Base-by-base conservation (phyloP, 2,113 vertebrate species). In the Saccopteryx leptura region DNA sequence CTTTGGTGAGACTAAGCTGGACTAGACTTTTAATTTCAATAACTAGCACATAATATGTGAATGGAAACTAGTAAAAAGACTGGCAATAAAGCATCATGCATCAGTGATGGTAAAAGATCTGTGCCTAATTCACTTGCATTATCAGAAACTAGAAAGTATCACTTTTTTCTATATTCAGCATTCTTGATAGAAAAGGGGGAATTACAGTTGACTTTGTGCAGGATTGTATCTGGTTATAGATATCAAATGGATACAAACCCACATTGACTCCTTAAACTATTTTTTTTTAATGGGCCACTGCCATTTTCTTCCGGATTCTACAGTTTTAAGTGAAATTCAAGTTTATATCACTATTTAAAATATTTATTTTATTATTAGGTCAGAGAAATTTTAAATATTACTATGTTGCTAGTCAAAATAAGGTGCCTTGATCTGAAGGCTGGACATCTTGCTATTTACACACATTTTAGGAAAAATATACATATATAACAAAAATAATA, bases 301-400 rank as follows among this genome's bases (percentile, higher is more conserved):
- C 79, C 31, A 26, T 11, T 78, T 18, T 31, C 66, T 86, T 66
- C 17, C 39, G 61, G 17, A 71, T 60, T 90, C 72, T 88, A 71
- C 13, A 90, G 19, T 91, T 46, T 63, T 92, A 90, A 63, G 9
- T 93, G 50, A 95, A 90, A 46, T 58, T 63, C 5, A 79, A 72
- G 56, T 18, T 85, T 78, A 85, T 52, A 56, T 21, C 85, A 63
- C 28, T 58, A 63, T 56, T 85, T 92, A 61, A 72, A 80, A 28
- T 76, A 74, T 78, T 50, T 66, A 6, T 56, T 80, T 54, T 8
- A 39, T 80, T 80, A 76, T 58, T 84, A 95, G 5, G 21, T 48
- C 26, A 61, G 69, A 96, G 28, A 54, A 68, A 56, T 88, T 87
- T 93, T 95, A 79, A 65, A 26, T 97, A 65, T 74, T 84, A 63